Evolutionary conservation across 1,140 invertebrate genomes (phyloP).

Genomic region (Procambarus virginalis): DNA sequence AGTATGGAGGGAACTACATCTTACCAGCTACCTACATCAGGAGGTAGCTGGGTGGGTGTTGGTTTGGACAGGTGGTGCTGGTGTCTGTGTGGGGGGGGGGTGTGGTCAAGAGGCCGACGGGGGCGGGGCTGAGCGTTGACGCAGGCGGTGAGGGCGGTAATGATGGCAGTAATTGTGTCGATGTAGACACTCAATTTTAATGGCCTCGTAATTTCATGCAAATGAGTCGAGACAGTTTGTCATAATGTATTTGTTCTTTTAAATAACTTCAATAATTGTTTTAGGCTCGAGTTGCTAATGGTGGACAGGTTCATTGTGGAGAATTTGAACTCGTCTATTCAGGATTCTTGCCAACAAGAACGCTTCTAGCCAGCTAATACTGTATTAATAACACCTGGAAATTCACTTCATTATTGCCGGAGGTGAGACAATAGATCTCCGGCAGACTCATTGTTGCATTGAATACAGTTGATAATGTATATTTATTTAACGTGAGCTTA

Average conservation of each 20-base stretch:
- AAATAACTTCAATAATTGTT: conserved; percentile 59
- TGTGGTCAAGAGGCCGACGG: neutral
- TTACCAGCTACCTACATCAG: too few species aligned
- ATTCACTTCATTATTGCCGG: neutral
- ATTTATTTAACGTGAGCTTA: neutral
- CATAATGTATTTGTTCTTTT: conserved; percentile 54
- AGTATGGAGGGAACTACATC: too few species aligned
- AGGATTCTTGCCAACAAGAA: neutral
- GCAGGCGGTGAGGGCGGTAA: neutral
- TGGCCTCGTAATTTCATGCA: conserved; percentile 54
- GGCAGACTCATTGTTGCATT: neutral
- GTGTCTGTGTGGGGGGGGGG: neutral
- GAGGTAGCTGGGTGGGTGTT: neutral
- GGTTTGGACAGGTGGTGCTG: too few species aligned
- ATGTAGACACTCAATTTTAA: conserved; percentile 58
- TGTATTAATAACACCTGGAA: neutral
- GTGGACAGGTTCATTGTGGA: conserved; percentile 14
- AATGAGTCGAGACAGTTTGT: conserved; percentile 57
- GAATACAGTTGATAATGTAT: neutral
- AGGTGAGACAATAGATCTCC: neutral
- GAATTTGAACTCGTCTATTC: neutral
- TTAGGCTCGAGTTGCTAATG: conserved; percentile 45
- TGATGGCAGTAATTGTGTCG: conserved; percentile 44
- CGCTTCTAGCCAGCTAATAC: neutral
- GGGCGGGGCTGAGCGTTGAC: neutral